Base-by-base conservation (phyloP, 2,113 vertebrate genomes). In the Edolisoma coerulescens region DNA sequence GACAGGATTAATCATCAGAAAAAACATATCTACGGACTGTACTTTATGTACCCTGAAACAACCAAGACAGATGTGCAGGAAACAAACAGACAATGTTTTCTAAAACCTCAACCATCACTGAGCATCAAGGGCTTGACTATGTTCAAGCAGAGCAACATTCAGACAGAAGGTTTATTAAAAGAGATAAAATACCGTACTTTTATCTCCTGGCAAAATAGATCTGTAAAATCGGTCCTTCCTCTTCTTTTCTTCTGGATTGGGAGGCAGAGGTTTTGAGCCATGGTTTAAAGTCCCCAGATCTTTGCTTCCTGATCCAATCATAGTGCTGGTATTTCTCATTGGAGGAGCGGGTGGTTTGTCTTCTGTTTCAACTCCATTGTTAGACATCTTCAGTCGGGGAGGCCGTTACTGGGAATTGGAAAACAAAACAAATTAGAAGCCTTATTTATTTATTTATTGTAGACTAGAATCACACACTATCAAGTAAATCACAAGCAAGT, bases 271-370 rank as follows among this genome's bases (percentile, higher is more conserved):
- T 95, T 99, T 99, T 75, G 99, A 99, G 96, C 99, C 98, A 11
- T 99, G 99, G 97, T 99, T 99, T 39, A 99, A 96, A 32, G 98
- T 98, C 64, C 97, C 98, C 1, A 98, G 19, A 41, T 99, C 99
- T 97, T 99, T 99, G 97, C 97, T 98, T 93, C 98, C 98, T 0
- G 98, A 98, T 87, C 99, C 99, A 85, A 99, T 99, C 98, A 99
- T 98, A 44, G 99, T 99, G 98, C 99, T 99, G 90, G 99, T 99
- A 94, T 99, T 99, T 97, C 99, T 98, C 99, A 99, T 99, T 5
- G 99, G 99, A 70, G 99, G 99, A 77, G 99, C 99, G 69, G 99
- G 99, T 3, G 99, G 99, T 96, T 99, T 99, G 97, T 99, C 99
- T 95, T 99, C 99, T 76, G 98, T 97, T 96, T 99, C 99, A 78